These are phyloP conservation scores for Caenorhabditis becei DNA, from an alignment of 2,888 invertebrate genomes.

Conservation along the genomic window DNA sequence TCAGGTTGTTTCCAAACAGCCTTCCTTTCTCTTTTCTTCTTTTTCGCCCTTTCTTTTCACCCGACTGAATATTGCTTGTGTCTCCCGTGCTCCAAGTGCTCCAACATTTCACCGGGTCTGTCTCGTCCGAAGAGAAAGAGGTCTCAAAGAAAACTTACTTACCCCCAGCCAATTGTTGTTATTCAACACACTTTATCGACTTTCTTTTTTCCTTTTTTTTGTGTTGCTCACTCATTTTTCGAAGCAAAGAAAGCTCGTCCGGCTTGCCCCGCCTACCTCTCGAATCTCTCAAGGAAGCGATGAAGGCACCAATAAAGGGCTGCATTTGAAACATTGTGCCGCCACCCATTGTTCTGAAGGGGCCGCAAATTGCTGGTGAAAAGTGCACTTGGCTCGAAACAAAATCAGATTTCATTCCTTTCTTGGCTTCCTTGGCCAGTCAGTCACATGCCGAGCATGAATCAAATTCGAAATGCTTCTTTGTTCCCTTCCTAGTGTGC, in stretches of 20 bases:
- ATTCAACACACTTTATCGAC: slow-evolving; percentile 57
- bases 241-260: slow-evolving; percentile 1
- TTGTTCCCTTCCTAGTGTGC: slow-evolving; percentile 6
- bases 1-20: slow-evolving; percentile 42
- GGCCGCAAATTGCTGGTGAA: slow-evolving; percentile 31
- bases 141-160: slow-evolving; percentile 61
- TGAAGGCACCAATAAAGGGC: slow-evolving; percentile 35
- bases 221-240: slow-evolving; percentile 14
- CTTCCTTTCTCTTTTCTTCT: not conserved
- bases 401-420: slow-evolving; percentile 42
- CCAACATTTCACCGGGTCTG: slow-evolving; percentile 29
- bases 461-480: slow-evolving; percentile 23
- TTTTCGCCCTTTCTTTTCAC: slow-evolving; percentile 30
- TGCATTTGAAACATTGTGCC: slow-evolving; percentile 55
- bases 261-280: slow-evolving; percentile 36
- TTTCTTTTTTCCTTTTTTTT: slow-evolving; percentile 35
- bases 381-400: slow-evolving; percentile 60
- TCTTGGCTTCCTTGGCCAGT: not conserved
- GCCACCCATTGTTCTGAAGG: slow-evolving; percentile 52
- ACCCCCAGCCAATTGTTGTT: slow-evolving; percentile 61
- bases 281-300: slow-evolving; percentile 26
- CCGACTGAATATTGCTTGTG: slow-evolving; percentile 37
- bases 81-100: slow-evolving; percentile 21
- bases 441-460: not conserved
- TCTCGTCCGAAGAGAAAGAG: slow-evolving; percentile 27